A percentile compares a stretch with the other conserved stretches of the same genome.
Conservation (phyloP, 2,113 vertebrate genomes). For the Oncorhynchus clarkii region DNA sequence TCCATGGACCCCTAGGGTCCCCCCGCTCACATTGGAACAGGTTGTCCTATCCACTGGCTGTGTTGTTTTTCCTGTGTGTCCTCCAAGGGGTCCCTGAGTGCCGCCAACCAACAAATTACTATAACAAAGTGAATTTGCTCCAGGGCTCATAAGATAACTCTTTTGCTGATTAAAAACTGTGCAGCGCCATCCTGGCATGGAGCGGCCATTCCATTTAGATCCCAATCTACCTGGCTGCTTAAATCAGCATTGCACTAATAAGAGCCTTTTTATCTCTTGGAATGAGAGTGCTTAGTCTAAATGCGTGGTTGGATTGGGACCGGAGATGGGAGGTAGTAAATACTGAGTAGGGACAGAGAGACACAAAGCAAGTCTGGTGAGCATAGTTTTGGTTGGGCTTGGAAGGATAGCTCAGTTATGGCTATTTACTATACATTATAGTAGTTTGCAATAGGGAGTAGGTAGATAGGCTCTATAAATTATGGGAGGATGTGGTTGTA, state of each 20-base stretch:
- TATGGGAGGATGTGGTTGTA: background rate
- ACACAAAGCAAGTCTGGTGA: background rate
- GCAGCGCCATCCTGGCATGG: background rate
- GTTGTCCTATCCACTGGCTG: background rate
- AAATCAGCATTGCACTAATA: too few species aligned
- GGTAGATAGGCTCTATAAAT: background rate
- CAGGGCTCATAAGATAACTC: background rate
- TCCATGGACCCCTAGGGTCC: too few species aligned
- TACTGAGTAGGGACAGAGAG: background rate
- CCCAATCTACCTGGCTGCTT: background rate
- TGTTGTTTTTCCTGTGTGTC: background rate
- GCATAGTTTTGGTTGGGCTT: too few species aligned
- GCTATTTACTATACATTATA: background rate
- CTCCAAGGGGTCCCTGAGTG: conserved; percentile 1
- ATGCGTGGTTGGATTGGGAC: background rate
- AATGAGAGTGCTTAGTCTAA: background rate
- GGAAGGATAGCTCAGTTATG: background rate
- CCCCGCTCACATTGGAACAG: background rate
- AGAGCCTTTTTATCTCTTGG: too few species aligned
- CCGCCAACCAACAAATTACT: conserved; percentile 4
- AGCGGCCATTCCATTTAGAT: background rate
- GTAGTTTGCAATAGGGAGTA: background rate
- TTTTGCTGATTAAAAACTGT: conserved; percentile 1
- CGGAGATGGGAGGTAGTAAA: background rate
- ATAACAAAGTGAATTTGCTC: conserved; percentile 7